phyloP scores from a whole-genome alignment of 2,888 invertebrate genomes.

The Mellilla xanthometata region DNA sequence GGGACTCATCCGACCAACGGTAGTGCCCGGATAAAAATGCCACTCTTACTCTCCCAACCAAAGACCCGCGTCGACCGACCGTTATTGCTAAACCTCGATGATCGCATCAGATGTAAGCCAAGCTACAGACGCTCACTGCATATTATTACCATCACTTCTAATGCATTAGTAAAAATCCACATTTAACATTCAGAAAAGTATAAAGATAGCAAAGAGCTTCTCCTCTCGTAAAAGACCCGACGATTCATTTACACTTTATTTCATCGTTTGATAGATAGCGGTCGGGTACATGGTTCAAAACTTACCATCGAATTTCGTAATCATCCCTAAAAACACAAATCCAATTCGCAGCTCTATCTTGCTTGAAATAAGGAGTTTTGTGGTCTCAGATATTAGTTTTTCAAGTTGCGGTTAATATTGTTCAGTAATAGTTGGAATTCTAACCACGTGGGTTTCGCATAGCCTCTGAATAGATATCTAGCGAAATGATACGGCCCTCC shows the following conservation, averaged over 20 bases:
- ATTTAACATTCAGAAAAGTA: constrained; percentile 5
- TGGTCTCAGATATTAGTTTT: constrained; percentile 8
- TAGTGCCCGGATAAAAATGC: too few relatives aligned
- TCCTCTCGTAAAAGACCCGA: constrained; percentile 25
- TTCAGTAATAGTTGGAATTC: constrained; percentile 43
- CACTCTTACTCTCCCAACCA: too few relatives aligned
- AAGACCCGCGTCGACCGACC: too few relatives aligned
- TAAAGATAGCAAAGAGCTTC: constrained; percentile 11
- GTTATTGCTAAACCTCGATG: too few relatives aligned
- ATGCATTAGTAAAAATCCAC: constrained; percentile 1
- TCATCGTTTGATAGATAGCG: constrained; percentile 66
- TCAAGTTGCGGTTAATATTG: constrained; percentile 25
- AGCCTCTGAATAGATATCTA: constrained; percentile 75
- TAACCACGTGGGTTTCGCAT: constrained; percentile 65
- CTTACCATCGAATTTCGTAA: constrained; percentile 22
- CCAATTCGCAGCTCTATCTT: constrained; percentile 3
- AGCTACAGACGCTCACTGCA: too few relatives aligned
- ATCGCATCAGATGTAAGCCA: too few relatives aligned
- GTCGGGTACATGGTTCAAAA: constrained; percentile 54
- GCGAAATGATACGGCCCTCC: constrained; percentile 72
- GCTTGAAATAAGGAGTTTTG: not conserved
- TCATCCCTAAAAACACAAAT: constrained; percentile 9
- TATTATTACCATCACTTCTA: too few relatives aligned
- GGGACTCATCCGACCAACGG: too few relatives aligned
- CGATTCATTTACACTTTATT: constrained; percentile 64